Evolutionary conservation across 2,113 vertebrate species (phyloP).

Genomic region (Poeciliopsis turrubarensis): DNA sequence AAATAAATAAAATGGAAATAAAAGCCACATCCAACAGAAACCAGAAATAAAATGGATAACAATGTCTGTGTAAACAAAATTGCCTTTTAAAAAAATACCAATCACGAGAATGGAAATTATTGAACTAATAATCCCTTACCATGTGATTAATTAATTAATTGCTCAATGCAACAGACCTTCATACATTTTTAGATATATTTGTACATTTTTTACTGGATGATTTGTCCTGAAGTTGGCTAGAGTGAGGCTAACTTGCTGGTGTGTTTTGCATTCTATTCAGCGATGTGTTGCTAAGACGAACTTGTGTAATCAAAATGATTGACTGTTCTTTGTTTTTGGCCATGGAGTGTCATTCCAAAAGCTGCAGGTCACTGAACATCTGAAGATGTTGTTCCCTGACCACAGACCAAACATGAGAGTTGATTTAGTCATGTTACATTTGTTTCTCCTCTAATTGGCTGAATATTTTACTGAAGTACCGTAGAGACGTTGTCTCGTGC

Average conservation of each 20-base stretch:
- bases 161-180: too few species aligned
- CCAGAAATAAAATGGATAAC: too few species aligned
- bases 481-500: background rate
- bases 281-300: background rate
- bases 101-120: too few species aligned
- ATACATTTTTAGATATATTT: too few species aligned
- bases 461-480: background rate
- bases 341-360: background rate
- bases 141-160: too few species aligned
- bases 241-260: background rate
- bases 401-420: background rate
- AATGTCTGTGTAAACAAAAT: too few species aligned
- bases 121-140: too few species aligned
- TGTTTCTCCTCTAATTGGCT: background rate
- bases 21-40: too few species aligned
- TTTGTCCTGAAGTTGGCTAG: background rate
- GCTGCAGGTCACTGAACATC: background rate
- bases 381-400: background rate
- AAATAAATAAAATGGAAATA: too few species aligned
- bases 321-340: background rate
- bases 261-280: background rate
- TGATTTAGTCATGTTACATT: background rate
- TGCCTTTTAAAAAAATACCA: too few species aligned
- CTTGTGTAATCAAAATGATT: background rate
- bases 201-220: background rate